Evolutionary conservation across 2,888 invertebrate genomes (phyloP).

Genomic region (Lucinisca nassula): DNA sequence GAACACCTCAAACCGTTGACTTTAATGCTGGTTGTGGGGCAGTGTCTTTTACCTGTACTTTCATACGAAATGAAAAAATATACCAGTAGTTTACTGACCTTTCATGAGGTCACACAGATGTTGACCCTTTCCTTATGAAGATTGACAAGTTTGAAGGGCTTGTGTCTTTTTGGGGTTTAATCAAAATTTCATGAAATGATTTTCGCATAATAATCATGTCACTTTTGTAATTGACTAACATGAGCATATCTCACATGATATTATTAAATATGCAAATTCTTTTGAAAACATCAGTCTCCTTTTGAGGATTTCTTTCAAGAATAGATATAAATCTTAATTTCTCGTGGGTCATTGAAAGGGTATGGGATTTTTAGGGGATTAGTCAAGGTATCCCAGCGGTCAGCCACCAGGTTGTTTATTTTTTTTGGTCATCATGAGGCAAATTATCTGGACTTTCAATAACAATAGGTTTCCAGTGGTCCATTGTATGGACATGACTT

Average conservation of each 20-base stretch:
- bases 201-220: background rate
- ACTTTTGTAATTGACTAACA: background rate
- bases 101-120: background rate
- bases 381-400: background rate
- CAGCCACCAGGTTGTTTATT: background rate
- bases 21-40: no score
- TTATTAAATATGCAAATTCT: constrained; percentile 9
- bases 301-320: background rate
- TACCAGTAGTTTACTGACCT: background rate
- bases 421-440: background rate
- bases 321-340: background rate
- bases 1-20: no score
- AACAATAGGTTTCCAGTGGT: background rate
- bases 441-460: background rate
- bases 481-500: background rate
- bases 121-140: background rate
- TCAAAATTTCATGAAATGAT: background rate
- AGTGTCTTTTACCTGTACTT: no score
- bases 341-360: background rate
- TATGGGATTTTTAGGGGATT: background rate
- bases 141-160: background rate
- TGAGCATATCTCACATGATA: background rate
- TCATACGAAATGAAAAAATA: no score
- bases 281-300: background rate
- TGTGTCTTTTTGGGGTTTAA: background rate